phyloP scores from a whole-genome alignment of 2,797 vertebrate genomes.

The Chaunax sp. region DNA sequence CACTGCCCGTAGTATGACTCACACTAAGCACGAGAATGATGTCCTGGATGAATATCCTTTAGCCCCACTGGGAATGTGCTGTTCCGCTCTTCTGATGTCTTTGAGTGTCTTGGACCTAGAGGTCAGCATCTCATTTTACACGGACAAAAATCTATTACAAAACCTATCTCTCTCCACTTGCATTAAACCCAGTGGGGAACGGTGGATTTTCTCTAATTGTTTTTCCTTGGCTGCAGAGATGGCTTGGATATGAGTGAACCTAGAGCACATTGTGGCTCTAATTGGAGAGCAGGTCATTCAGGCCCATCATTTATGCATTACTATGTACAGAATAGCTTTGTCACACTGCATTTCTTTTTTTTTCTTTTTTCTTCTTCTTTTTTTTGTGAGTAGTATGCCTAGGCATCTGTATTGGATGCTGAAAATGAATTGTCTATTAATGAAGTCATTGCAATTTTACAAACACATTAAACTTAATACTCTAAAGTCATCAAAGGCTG shows the following conservation, averaged over 20 bases:
- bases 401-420: conserved; percentile 1
- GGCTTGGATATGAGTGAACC: conserved; percentile 67
- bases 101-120: conserved; percentile 77
- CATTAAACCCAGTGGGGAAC: conserved; percentile 74
- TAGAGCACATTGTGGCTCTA: conserved; percentile 56
- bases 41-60: conserved; percentile 80
- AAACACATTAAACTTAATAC: conserved; percentile 20
- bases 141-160: conserved; percentile 87
- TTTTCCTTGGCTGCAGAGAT: conserved; percentile 77
- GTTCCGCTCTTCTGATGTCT: conserved; percentile 73
- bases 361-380: conserved; percentile 9
- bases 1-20: conserved; percentile 66
- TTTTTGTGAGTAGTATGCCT: background rate
- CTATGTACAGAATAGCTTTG: conserved; percentile 20
- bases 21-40: conserved; percentile 68
- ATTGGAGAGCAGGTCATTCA: conserved; percentile 61
- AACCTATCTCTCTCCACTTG: conserved; percentile 80
- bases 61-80: conserved; percentile 75
- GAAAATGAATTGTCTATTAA: conserved; percentile 21
- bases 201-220: conserved; percentile 82
- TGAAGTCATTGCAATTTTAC: conserved; percentile 30
- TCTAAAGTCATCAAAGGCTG: background rate
- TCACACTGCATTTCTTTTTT: conserved; percentile 3
- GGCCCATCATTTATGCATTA: conserved; percentile 61
- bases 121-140: conserved; percentile 86